Percentiles rank a stretch among this genome's conserved stretches.
These are phyloP conservation scores for Julus scanicus DNA, from an alignment of 2,888 invertebrate genomes.

Conservation along the genomic window DNA sequence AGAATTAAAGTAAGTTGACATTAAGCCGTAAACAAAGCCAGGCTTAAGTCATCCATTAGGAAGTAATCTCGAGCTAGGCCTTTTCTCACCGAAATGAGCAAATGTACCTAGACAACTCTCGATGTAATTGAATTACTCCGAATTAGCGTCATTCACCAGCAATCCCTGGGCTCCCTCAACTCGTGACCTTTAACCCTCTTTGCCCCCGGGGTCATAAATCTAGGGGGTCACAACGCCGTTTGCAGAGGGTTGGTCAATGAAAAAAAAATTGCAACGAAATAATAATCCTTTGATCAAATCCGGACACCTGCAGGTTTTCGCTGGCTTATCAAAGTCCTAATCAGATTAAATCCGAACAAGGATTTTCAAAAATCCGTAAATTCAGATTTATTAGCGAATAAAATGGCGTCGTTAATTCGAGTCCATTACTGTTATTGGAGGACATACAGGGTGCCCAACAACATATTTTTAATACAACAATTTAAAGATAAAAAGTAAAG, in stretches of 20 bases:
- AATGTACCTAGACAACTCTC: background rate
- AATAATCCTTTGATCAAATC: slow-evolving; percentile 3
- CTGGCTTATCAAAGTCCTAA: background rate
- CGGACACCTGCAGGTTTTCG: slow-evolving; percentile 3
- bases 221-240: background rate
- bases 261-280: background rate
- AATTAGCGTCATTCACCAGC: background rate
- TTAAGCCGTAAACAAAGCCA: background rate
- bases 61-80: background rate
- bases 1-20: slow-evolving; percentile 17
- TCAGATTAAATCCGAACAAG: background rate
- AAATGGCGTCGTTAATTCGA: background rate
- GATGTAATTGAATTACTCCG: background rate
- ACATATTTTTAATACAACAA: background rate
- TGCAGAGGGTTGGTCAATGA: background rate
- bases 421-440: background rate
- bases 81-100: slow-evolving; percentile 24
- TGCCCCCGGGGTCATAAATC: slow-evolving; percentile 10
- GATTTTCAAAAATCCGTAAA: background rate
- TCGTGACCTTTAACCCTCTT: background rate
- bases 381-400: slow-evolving; percentile 13
- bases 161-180: background rate
- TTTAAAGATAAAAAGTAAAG: background rate
- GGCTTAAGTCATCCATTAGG: slow-evolving; percentile 28
- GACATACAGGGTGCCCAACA: background rate